Evolutionary conservation across 2,888 invertebrate species (phyloP).

Genomic region (Plebejus argus): DNA sequence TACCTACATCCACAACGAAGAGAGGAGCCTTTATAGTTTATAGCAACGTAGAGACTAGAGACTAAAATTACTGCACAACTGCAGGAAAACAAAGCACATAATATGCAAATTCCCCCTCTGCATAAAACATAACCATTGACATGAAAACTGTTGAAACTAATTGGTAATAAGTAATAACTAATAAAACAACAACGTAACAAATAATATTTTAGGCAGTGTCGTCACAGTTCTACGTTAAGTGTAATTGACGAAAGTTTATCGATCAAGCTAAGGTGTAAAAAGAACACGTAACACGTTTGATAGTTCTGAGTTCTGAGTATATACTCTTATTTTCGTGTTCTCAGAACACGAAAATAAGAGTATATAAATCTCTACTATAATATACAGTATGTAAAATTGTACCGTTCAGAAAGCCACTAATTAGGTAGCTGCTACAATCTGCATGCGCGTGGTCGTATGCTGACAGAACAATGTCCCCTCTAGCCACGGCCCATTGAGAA

Average conservation of each 20-base stretch:
- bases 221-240: background rate
- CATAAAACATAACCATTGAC: background rate
- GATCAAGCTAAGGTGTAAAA: background rate
- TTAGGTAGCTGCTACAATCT: background rate
- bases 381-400: background rate
- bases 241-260: background rate
- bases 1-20: background rate
- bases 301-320: too few relatives aligned
- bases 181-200: background rate
- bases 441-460: background rate
- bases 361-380: background rate
- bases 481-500: slow-evolving; percentile 22
- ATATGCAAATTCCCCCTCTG: background rate
- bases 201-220: background rate
- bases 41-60: too few relatives aligned
- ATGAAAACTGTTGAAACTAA: background rate
- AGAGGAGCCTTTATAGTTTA: too few relatives aligned
- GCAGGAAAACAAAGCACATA: background rate
- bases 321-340: too few relatives aligned
- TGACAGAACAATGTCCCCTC: slow-evolving; percentile 5
- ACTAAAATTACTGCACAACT: background rate
- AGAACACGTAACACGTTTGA: background rate
- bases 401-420: background rate
- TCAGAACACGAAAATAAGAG: too few relatives aligned
- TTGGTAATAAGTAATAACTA: background rate